phyloP scores from a whole-genome alignment of 2,797 vertebrate species.

The Tenualosa ilisha region DNA sequence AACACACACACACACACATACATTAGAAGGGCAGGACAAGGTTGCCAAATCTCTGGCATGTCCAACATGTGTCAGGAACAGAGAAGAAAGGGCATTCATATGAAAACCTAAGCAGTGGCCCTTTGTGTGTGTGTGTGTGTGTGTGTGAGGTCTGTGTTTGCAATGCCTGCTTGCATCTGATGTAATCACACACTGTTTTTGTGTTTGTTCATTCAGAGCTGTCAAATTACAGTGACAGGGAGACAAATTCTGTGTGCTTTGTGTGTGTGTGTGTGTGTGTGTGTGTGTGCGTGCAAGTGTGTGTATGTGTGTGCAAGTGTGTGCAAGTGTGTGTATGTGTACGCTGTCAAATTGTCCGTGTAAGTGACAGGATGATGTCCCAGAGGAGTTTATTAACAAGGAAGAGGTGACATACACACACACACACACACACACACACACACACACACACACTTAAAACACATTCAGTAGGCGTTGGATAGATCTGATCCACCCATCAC shows the following conservation, averaged over 20 bases:
- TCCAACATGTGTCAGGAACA: too few relatives aligned
- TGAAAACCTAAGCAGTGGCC: neutral
- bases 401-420: neutral
- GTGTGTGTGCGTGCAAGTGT: neutral
- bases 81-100: too few relatives aligned
- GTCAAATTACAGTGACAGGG: neutral
- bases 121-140: neutral
- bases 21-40: neutral
- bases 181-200: neutral
- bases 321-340: neutral
- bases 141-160: neutral
- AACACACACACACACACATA: too few relatives aligned
- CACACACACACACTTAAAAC: neutral
- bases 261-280: neutral
- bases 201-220: neutral
- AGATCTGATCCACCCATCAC: neutral
- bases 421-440: conserved; percentile 9
- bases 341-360: neutral
- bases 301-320: neutral
- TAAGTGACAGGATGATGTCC: conserved; percentile 7
- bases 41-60: neutral
- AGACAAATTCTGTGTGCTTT: neutral
- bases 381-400: neutral
- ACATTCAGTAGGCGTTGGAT: neutral
- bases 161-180: neutral